Conservation (phyloP, 2,797 vertebrate species). For the Urosaurus nigricauda region DNA sequence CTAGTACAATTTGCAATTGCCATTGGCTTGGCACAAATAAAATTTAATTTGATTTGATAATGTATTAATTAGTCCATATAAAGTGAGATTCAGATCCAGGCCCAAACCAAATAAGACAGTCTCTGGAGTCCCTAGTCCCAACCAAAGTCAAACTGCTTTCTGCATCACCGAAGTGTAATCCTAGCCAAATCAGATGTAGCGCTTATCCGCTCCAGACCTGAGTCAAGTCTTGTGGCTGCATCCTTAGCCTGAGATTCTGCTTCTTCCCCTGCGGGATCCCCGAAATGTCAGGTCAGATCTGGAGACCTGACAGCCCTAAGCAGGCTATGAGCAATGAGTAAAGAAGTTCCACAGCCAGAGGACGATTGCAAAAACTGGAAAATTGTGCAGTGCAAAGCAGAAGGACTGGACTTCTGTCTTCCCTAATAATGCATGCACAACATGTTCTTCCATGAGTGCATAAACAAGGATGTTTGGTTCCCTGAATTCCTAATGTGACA, state of each 20-base stretch:
- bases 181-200: not conserved
- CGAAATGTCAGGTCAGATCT: not conserved
- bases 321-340: not conserved
- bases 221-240: not conserved
- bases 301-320: not conserved
- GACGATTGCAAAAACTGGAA: not conserved
- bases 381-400: not conserved
- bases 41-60: too few species aligned
- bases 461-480: conserved; percentile 45
- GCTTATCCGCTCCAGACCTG: not conserved
- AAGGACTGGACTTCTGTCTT: not conserved
- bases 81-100: not conserved
- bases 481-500: conserved; percentile 43
- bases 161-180: not conserved
- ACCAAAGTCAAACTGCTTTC: not conserved
- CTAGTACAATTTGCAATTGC: too few species aligned
- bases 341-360: not conserved
- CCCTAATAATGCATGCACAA: not conserved
- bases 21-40: too few species aligned
- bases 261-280: not conserved
- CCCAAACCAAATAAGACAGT: not conserved
- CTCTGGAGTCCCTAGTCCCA: not conserved
- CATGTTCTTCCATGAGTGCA: not conserved
- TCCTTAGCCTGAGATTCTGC: not conserved
- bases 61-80: too few species aligned